Evolutionary conservation across 30 jellyfish, hydroid and myxozoan species (phyloP).

Genomic region (Calvadosia cruxmelitensis): DNA sequence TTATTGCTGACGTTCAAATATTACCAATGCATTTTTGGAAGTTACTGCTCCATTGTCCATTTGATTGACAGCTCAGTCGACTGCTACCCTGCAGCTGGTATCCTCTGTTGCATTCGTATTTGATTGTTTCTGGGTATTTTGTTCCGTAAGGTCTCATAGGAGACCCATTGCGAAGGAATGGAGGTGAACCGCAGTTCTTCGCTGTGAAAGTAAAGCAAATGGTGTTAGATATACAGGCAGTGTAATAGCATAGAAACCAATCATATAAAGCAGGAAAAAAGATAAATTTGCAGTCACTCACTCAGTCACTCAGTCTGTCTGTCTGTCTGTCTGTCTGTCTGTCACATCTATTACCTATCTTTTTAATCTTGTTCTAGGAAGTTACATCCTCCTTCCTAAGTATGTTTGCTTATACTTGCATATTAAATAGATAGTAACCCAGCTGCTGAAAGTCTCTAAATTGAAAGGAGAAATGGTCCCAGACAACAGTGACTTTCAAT

Average conservation of each 20-base stretch:
- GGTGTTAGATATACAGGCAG: too few relatives aligned
- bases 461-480: too few relatives aligned
- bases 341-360: not conserved
- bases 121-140: not conserved
- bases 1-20: too few relatives aligned
- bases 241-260: too few relatives aligned
- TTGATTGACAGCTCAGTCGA: not conserved
- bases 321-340: not conserved
- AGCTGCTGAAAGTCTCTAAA: too few relatives aligned
- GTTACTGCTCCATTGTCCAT: constrained; percentile 4
- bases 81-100: not conserved
- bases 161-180: not conserved
- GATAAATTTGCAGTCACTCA: too few relatives aligned
- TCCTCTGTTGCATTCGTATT: constrained; percentile 6
- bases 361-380: too few relatives aligned
- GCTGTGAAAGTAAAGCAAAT: not conserved
- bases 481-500: too few relatives aligned
- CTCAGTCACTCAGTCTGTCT: too few relatives aligned
- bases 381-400: too few relatives aligned
- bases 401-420: too few relatives aligned
- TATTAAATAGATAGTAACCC: too few relatives aligned
- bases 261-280: not conserved
- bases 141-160: not conserved
- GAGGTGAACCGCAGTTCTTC: not conserved
- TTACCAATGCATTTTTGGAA: constrained; percentile 4